Percentiles rank a stretch among this genome's conserved stretches.
phyloP scores from a whole-genome alignment of 2,888 invertebrate genomes.

The Odontomyia ornata region DNA sequence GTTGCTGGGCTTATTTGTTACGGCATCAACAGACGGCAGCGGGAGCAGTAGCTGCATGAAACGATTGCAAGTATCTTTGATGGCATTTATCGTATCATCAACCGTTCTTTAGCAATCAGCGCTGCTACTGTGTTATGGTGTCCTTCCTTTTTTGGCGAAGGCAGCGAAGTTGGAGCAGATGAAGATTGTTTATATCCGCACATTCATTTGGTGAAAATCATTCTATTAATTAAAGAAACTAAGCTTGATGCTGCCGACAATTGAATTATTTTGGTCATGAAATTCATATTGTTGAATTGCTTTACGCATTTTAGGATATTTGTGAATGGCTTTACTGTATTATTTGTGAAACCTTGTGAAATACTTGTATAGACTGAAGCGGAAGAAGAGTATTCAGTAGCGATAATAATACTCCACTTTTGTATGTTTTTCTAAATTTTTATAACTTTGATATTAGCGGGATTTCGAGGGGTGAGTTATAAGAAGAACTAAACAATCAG shows the following conservation, averaged over 20 bases:
- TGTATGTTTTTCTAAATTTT: no score
- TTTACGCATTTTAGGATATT: not conserved
- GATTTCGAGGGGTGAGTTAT: no score
- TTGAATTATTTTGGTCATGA: constrained; percentile 29
- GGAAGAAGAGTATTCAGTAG: no score
- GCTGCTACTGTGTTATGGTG: constrained; percentile 3
- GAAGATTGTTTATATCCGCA: not conserved
- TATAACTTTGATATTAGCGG: no score
- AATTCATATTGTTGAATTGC: not conserved
- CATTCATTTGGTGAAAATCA: not conserved
- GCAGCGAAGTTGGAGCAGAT: not conserved
- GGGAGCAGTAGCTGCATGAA: not conserved
- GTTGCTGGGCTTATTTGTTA: not conserved
- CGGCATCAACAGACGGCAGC: not conserved
- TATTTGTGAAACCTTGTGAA: no score
- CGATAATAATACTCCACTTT: no score
- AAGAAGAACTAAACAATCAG: no score
- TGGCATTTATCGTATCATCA: not conserved
- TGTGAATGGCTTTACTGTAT: no score
- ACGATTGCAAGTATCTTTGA: no score
- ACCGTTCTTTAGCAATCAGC: constrained; percentile 6
- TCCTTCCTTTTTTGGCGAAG: constrained; percentile 29
- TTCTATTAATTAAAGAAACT: constrained; percentile 25
- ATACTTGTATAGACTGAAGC: no score
- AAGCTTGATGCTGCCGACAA: constrained; percentile 10